phyloP scores from a whole-genome alignment of 2,888 invertebrate genomes.

The Galeruca laticollis region DNA sequence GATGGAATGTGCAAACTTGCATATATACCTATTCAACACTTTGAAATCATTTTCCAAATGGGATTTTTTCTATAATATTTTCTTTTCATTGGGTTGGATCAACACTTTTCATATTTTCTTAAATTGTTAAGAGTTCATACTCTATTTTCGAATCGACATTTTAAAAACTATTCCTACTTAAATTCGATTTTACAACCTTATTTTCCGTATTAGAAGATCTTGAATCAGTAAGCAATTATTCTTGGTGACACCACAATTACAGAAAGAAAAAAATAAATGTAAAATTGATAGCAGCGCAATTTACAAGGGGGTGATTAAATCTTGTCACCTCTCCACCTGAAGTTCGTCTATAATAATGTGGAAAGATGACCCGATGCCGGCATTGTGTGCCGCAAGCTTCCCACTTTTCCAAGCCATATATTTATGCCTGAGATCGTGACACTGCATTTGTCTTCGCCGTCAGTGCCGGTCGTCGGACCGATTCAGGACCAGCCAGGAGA shows the following conservation, averaged over 20 bases:
- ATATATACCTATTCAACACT: no score
- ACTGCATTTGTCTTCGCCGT: slow-evolving; percentile 62
- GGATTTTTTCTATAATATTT: no score
- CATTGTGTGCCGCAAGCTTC: slow-evolving; percentile 53
- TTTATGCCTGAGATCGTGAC: slow-evolving; percentile 64
- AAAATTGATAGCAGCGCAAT: slow-evolving; percentile 61
- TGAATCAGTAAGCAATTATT: slow-evolving; percentile 39
- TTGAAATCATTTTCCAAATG: no score
- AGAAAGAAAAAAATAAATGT: slow-evolving; percentile 55
- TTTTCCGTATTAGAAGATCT: neutral
- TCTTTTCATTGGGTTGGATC: no score
- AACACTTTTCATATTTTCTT: no score
- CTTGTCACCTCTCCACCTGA: slow-evolving; percentile 60
- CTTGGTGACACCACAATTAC: slow-evolving; percentile 42
- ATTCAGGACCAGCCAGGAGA: slow-evolving; percentile 53
- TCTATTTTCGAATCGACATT: no score
- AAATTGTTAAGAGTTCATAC: no score
- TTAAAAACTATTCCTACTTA: no score
- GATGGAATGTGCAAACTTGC: no score
- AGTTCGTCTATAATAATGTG: slow-evolving; percentile 63
- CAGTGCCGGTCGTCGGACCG: slow-evolving; percentile 50
- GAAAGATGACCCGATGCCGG: slow-evolving; percentile 17
- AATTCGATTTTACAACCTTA: neutral
- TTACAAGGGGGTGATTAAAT: slow-evolving; percentile 55
- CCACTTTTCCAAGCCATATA: slow-evolving; percentile 60